Conservation (phyloP, 2,797 vertebrate genomes). For the Trachops cirrhosus region DNA sequence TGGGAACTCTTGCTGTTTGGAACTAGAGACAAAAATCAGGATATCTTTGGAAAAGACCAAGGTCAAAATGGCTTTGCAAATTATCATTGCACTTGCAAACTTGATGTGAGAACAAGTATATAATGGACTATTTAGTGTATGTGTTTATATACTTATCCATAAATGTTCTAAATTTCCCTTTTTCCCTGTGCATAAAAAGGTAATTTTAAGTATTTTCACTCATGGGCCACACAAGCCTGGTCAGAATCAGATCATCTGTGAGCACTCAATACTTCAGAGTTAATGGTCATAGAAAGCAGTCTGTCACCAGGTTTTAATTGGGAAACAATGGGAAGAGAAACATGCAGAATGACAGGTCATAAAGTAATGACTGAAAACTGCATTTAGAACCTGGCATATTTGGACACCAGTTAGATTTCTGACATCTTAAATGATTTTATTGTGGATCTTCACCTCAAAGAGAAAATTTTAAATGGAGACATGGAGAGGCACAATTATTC, state of each 20-base stretch:
- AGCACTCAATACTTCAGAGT: fast-evolving
- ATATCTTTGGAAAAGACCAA: not conserved
- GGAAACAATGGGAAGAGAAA: not conserved
- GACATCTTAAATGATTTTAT: not conserved
- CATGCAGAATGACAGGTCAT: not conserved
- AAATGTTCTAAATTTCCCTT: not conserved
- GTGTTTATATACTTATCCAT: not conserved
- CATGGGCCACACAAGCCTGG: not conserved
- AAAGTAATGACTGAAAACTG: not conserved
- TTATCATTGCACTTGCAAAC: not conserved
- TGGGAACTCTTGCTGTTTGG: not conserved
- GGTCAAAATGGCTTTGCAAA: not conserved
- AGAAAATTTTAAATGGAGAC: not conserved
- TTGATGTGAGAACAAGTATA: not conserved
- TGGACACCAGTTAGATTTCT: not conserved
- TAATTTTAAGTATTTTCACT: not conserved
- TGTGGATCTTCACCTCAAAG: not conserved
- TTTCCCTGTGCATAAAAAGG: not conserved
- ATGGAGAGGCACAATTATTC: not conserved
- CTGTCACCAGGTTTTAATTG: too few species aligned
- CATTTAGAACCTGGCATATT: not conserved
- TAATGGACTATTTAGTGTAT: not conserved
- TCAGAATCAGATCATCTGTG: not conserved
- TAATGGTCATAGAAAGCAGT: not conserved
- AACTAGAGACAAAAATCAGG: not conserved